Evolutionary conservation across 2,888 invertebrate species (phyloP).

Genomic region (Ditula angustiorana): DNA sequence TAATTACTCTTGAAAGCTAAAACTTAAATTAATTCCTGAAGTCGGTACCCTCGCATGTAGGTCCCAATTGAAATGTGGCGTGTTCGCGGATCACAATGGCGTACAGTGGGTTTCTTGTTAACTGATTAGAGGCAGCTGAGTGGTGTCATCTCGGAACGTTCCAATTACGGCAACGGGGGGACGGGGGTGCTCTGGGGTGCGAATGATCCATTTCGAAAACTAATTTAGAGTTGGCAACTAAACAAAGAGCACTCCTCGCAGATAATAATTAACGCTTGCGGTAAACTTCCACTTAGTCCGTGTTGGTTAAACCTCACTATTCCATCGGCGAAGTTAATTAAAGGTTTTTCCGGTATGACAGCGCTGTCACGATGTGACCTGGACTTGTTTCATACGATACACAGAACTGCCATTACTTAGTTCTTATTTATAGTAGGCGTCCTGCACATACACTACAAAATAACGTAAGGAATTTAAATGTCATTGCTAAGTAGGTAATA

Average conservation of each 20-base stretch:
- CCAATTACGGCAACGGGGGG: constrained; percentile 72
- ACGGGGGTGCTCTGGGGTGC: constrained; percentile 70
- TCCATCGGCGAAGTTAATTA: constrained; percentile 75
- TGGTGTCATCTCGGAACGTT: constrained; percentile 85
- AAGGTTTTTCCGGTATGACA: constrained; percentile 58
- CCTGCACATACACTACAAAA: too few relatives aligned
- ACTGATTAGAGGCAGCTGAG: constrained; percentile 82
- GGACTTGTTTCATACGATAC: background rate
- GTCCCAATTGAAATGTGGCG: constrained; percentile 53
- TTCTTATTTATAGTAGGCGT: background rate
- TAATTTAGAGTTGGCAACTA: constrained; percentile 86
- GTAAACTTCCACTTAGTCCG: constrained; percentile 83
- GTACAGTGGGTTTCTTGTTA: constrained; percentile 79
- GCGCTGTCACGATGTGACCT: constrained; percentile 40
- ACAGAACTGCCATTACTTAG: background rate
- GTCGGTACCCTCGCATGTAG: constrained; percentile 33
- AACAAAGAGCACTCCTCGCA: constrained; percentile 85
- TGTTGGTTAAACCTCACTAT: constrained; percentile 75
- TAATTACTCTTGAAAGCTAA: constrained; percentile 33
- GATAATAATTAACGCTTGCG: constrained; percentile 86
- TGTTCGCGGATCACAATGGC: constrained; percentile 71
- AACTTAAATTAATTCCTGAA: constrained; percentile 37
- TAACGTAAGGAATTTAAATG: too few relatives aligned
- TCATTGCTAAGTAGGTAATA: too few relatives aligned
- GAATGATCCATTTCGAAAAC: constrained; percentile 86